phyloP scores from a whole-genome alignment of 1,140 invertebrate genomes.

The Drosophila bocki region DNA sequence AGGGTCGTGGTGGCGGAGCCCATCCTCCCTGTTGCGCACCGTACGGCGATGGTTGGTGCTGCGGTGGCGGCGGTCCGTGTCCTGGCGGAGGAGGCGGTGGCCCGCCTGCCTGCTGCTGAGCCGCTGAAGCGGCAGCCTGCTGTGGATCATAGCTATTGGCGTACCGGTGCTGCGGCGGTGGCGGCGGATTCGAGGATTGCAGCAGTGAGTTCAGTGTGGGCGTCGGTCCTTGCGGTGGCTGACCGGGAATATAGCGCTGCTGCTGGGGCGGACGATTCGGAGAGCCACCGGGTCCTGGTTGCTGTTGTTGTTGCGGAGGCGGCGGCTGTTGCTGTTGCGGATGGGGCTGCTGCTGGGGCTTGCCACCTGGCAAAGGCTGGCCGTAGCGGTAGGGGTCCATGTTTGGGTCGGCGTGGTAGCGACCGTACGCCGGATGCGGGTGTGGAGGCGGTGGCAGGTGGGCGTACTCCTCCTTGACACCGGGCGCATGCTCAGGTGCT shows the following conservation, averaged over 20 bases:
- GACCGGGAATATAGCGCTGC: conserved; percentile 84
- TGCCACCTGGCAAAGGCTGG: conserved; percentile 66
- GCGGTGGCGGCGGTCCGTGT: conserved; percentile 85
- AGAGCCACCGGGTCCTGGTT: conserved; percentile 65
- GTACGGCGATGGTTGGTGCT: conserved; percentile 76
- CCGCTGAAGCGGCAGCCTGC: conserved; percentile 82
- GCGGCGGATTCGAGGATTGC: conserved; percentile 90
- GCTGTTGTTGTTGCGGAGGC: conserved; percentile 58
- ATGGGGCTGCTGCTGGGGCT: conserved; percentile 64
- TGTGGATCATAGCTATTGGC: conserved; percentile 84
- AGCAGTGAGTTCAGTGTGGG: conserved; percentile 96
- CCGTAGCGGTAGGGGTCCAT: conserved; percentile 84
- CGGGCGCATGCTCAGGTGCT: conserved; percentile 66
- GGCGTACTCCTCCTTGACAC: conserved; percentile 77
- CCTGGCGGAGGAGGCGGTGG: conserved; percentile 71
- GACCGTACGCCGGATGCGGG: conserved; percentile 75
- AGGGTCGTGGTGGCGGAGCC: conserved; percentile 82
- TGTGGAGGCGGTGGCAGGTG: conserved; percentile 79
- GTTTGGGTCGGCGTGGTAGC: conserved; percentile 82
- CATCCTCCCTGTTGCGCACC: conserved; percentile 80
- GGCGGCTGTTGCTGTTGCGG: conserved; percentile 53
- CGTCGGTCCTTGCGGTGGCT: conserved; percentile 91
- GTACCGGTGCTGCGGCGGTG: conserved; percentile 85
- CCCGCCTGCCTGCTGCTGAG: conserved; percentile 80
- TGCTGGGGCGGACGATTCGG: conserved; percentile 80